A percentile compares a stretch with the other conserved stretches of the same genome.
Conservation (phyloP, 2,113 vertebrate species). For the Eclectus roratus region DNA sequence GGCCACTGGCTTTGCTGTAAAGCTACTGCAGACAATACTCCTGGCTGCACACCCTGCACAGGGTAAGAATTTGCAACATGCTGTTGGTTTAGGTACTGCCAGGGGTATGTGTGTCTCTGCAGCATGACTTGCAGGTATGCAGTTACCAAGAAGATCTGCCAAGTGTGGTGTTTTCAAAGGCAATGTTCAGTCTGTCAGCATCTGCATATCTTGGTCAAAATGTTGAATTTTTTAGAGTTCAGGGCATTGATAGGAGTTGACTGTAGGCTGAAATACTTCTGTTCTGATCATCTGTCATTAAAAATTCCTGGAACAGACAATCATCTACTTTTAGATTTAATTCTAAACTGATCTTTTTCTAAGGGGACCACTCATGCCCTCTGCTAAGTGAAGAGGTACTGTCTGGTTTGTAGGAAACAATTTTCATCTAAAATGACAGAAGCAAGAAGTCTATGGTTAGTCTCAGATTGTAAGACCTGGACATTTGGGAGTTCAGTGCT, state of each 20-base stretch:
- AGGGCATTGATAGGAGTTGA: not conserved
- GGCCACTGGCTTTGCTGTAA: slow-evolving; percentile 98
- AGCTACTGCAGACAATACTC: slow-evolving; percentile 82
- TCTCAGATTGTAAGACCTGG: not conserved
- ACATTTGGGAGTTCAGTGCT: not conserved
- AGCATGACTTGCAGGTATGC: not conserved
- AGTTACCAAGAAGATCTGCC: not conserved
- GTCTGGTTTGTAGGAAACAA: not conserved
- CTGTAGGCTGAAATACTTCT: not conserved
- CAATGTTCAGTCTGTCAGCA: not conserved
- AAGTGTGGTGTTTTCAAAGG: not conserved
- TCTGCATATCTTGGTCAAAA: not conserved
- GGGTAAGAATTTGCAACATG: slow-evolving; percentile 74
- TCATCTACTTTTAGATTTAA: not conserved
- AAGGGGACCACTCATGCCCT: not conserved
- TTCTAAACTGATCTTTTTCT: not conserved
- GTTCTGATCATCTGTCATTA: not conserved
- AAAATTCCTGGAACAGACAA: not conserved
- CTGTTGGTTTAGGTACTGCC: not conserved
- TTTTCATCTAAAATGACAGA: not conserved
- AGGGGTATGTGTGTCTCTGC: not conserved
- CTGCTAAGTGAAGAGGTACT: not conserved
- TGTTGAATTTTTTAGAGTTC: not conserved
- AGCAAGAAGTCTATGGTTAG: not conserved
- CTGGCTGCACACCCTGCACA: slow-evolving; percentile 93